These are phyloP conservation scores for Echiichthys vipera DNA, from an alignment of 2,797 vertebrate species.

Conservation along the genomic window DNA sequence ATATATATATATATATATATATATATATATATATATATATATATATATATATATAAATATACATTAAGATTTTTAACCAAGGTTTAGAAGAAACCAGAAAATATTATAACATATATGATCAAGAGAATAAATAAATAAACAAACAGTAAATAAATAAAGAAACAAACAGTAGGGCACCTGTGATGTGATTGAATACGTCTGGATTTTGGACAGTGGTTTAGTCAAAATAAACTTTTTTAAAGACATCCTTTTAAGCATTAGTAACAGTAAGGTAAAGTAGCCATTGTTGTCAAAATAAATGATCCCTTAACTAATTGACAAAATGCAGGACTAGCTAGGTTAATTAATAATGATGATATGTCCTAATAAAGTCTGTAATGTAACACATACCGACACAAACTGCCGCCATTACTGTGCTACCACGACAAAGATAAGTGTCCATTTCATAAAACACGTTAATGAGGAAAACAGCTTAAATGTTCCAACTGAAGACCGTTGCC, in stretches of 20 bases:
- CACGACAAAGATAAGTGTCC: background rate
- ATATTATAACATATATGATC: too few species aligned
- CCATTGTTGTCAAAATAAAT: background rate
- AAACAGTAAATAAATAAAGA: too few species aligned
- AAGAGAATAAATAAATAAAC: too few species aligned
- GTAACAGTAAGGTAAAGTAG: background rate
- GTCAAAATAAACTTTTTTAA: background rate
- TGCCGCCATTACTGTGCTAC: fast-evolving
- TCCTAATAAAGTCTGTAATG: background rate
- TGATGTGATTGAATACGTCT: background rate
- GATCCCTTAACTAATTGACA: fast-evolving
- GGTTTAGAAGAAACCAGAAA: too few species aligned
- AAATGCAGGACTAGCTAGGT: background rate
- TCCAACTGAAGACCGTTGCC: background rate
- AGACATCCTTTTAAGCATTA: background rate
- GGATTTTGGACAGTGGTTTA: background rate
- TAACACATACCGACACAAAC: background rate
- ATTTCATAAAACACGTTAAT: background rate
- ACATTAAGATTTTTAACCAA: too few species aligned
- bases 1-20: too few species aligned
- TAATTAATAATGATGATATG: background rate
- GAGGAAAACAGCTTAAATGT: background rate
- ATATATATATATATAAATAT: too few species aligned
- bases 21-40: too few species aligned
- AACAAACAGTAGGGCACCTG: too few species aligned